Conservation (phyloP, 2,797 vertebrate species). For the Podarcis siculus region DNA sequence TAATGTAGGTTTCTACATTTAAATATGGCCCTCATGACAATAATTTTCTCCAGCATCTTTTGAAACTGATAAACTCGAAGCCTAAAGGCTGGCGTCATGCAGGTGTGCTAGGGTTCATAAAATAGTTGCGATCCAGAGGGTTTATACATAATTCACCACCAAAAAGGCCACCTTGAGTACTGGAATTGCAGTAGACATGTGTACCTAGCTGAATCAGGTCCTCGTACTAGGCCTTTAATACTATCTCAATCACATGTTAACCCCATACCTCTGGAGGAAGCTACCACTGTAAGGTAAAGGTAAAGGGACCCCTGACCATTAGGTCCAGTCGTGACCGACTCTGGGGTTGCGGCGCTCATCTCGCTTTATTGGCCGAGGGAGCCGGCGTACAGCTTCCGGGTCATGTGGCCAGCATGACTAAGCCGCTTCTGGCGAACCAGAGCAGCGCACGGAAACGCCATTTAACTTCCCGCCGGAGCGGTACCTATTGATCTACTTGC, state of each 20-base stretch:
- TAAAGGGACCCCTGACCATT: too few species aligned
- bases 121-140: not conserved
- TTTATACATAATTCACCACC: not conserved
- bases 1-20: too few species aligned
- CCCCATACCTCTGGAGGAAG: not conserved
- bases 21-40: not conserved
- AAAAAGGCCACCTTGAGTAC: not conserved
- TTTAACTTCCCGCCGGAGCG: too few species aligned
- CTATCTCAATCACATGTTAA: not conserved
- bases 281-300: not conserved
- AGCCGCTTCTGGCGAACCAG: too few species aligned
- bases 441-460: too few species aligned
- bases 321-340: too few species aligned
- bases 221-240: not conserved
- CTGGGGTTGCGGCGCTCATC: too few species aligned
- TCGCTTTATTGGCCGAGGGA: too few species aligned
- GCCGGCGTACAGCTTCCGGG: too few species aligned
- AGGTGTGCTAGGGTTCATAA: not conserved
- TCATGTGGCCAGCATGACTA: too few species aligned
- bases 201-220: not conserved
- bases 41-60: not conserved
- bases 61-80: not conserved
- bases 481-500: too few species aligned
- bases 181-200: too few species aligned
- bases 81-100: not conserved